phyloP scores from a whole-genome alignment of 2,888 invertebrate species.

The Linyphia triangularis region DNA sequence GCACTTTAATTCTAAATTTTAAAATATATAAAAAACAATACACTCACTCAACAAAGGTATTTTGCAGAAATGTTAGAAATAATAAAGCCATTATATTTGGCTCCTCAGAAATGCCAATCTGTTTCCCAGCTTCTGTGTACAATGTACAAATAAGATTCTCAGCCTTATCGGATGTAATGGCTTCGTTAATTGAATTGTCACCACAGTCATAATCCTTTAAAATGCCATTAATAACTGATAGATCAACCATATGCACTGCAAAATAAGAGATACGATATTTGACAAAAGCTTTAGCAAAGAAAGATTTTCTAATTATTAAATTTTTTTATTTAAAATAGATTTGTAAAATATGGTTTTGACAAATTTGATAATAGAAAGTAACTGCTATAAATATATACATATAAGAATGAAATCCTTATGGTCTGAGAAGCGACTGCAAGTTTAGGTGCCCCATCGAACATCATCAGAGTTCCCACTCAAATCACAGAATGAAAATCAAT shows the following conservation, averaged over 20 bases:
- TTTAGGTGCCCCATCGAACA: too few relatives aligned
- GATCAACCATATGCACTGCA: slow-evolving; percentile 62
- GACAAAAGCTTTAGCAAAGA: too few relatives aligned
- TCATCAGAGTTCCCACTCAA: too few relatives aligned
- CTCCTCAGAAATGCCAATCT: slow-evolving; percentile 54
- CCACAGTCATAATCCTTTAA: slow-evolving; percentile 49
- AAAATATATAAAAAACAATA: background rate
- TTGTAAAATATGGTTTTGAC: too few relatives aligned
- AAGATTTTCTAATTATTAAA: too few relatives aligned
- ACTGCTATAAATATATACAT: too few relatives aligned
- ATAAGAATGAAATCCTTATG: too few relatives aligned
- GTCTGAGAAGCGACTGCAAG: too few relatives aligned
- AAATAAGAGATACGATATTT: too few relatives aligned
- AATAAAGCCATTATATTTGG: slow-evolving; percentile 52
- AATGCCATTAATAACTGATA: slow-evolving; percentile 23
- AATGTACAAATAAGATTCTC: slow-evolving; percentile 44
- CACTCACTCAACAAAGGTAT: slow-evolving; percentile 63
- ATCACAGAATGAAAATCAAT: too few relatives aligned
- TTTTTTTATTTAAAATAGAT: too few relatives aligned
- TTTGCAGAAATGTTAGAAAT: slow-evolving; percentile 64
- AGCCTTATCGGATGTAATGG: slow-evolving; percentile 20
- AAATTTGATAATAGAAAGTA: too few relatives aligned
- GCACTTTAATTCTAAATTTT: background rate
- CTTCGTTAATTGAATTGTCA: slow-evolving; percentile 38
- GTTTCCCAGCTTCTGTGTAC: slow-evolving; percentile 62